Conservation (phyloP, 2,797 vertebrate genomes). For the Girardinus metallicus region DNA sequence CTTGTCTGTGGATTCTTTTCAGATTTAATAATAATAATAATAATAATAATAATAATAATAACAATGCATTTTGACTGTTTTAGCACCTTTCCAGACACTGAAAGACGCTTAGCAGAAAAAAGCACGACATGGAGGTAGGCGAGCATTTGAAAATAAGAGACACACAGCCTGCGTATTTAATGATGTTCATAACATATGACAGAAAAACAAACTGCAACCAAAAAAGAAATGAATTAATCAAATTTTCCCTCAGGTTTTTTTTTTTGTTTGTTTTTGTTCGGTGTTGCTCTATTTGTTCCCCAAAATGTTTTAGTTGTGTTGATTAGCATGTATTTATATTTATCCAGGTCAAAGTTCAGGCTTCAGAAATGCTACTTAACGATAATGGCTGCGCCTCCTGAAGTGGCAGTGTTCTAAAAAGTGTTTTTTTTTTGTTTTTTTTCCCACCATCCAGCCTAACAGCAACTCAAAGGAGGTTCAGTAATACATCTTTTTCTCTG, state of each 20-base stretch:
- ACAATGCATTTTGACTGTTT: too few relatives aligned
- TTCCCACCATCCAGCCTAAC: slow-evolving; percentile 33
- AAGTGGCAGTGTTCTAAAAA: slow-evolving; percentile 42
- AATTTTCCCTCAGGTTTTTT: slow-evolving; percentile 46
- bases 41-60: background rate
- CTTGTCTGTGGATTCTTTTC: background rate
- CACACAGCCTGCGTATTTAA: slow-evolving; percentile 9
- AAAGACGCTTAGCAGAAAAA: too few relatives aligned
- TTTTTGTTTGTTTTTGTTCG: slow-evolving; percentile 1
- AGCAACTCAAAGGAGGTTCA: slow-evolving; percentile 55
- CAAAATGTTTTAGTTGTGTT: slow-evolving; percentile 39
- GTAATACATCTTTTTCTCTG: slow-evolving; percentile 71
- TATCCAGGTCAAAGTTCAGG: slow-evolving; percentile 30
- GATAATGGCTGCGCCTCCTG: slow-evolving; percentile 28
- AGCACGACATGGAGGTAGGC: background rate
- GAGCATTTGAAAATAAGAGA: slow-evolving; percentile 18
- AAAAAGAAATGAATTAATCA: slow-evolving; percentile 47
- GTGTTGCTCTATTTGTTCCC: slow-evolving; percentile 34
- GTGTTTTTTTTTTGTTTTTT: slow-evolving; percentile 12
- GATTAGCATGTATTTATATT: slow-evolving; percentile 35
- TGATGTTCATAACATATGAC: slow-evolving; percentile 31
- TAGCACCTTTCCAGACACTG: too few relatives aligned
- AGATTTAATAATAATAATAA: background rate
- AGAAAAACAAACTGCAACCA: slow-evolving; percentile 36
- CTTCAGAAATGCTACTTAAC: slow-evolving; percentile 5